Base-by-base conservation (phyloP, 2,888 invertebrate genomes). In the Cacoxenus indagator region DNA sequence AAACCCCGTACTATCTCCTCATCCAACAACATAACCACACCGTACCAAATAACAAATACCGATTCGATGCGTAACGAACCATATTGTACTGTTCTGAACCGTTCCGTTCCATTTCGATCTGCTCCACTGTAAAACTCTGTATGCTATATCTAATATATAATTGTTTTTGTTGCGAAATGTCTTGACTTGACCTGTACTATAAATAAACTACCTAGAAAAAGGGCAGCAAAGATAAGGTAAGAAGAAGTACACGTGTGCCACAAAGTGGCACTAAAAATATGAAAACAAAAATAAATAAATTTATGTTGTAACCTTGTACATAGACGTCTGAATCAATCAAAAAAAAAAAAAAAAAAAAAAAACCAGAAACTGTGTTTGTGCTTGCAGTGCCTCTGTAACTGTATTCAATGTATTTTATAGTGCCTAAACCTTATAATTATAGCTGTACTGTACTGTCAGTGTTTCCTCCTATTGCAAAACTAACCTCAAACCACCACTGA, bases 171-270 rank as follows among this genome's bases (percentile, higher is more conserved):
- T 72, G 68, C 70, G 67, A 70, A 72, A 65, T 62, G 45, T 76
- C 76, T 78, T 82, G 82, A 74, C 73, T 84, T 83, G 84, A 76
- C 74, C 73, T 75, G 74, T 70, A 82, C 72, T 75, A 72, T 73
- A 72, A 76, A 76, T 69, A 89, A 88, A 89, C 89, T 84, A 84
- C 87, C 82, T 92, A 94, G 94, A 95, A 94, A 92, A 94, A 94
- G 90, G 94, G 94, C 90, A 94, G 94, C 90, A 91, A 93, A 88
- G 94, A 95, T 88, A 94, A 94, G 93, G 94, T 94, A 92, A 92
- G 93, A 84, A 26, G 48, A n/a, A 55, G 43, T 62, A 65, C 70
- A n/a, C 67, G 64, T 74, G 65, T 68, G 70, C 67, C 26, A 4
- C 31, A 68, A 68, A 75, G 55, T 75, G 72, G 46, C 27, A 27